Conservation (phyloP, 2,113 vertebrate species). For the Prochilodus magdalenae region DNA sequence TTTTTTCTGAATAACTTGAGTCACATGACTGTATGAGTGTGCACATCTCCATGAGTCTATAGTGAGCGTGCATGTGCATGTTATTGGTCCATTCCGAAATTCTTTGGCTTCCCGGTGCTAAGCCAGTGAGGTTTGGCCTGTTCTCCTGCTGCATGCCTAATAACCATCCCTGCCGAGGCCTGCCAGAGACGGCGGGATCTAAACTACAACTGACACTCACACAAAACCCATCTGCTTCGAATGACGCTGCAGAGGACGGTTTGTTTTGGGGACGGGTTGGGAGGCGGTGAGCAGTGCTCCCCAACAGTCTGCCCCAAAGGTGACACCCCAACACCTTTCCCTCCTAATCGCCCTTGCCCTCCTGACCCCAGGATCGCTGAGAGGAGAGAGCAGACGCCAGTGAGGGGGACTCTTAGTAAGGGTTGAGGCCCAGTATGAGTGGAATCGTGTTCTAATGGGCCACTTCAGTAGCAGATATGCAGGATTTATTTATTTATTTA, state of each 20-base stretch:
- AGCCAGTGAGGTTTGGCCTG: constrained; percentile 71
- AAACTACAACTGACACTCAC: constrained; percentile 73
- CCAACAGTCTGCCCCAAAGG: constrained; percentile 61
- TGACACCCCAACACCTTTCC: constrained; percentile 76
- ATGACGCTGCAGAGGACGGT: constrained; percentile 62
- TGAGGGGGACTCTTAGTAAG: constrained; percentile 65
- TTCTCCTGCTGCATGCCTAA: constrained; percentile 70
- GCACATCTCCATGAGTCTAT: too few relatives aligned
- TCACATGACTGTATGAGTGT: too few relatives aligned
- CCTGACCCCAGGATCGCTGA: constrained; percentile 58
- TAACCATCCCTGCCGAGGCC: constrained; percentile 68
- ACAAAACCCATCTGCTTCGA: constrained; percentile 76
- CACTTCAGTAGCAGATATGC: background rate
- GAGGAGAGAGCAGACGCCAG: constrained; percentile 31
- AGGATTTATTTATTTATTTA: too few relatives aligned
- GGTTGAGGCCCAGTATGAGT: constrained; percentile 18
- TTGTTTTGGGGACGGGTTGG: constrained; percentile 42
- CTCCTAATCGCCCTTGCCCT: constrained; percentile 67
- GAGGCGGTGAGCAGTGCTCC: constrained; percentile 8
- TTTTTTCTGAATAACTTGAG: too few relatives aligned
- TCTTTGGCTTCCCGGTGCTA: constrained; percentile 66
- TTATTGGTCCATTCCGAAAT: constrained; percentile 58
- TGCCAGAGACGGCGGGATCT: constrained; percentile 71
- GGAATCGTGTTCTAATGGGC: background rate
- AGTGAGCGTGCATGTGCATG: background rate